Conservation (phyloP, 2,113 vertebrate species). For the Rissa tridactyla region DNA sequence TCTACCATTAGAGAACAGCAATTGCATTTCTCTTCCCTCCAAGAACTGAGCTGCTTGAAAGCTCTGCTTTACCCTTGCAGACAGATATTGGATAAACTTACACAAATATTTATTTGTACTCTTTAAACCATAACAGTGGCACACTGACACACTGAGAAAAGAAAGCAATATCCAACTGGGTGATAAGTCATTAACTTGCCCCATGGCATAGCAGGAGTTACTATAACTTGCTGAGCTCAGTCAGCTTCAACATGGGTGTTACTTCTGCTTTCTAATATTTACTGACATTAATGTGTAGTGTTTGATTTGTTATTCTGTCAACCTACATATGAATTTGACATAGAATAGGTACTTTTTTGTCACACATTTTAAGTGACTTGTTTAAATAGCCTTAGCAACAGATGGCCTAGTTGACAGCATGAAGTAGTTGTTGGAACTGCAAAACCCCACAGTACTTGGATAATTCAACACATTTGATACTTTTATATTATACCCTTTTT, state of each 20-base stretch:
- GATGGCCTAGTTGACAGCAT: slow-evolving; percentile 11
- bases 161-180: neutral
- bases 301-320: slow-evolving; percentile 40
- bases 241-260: neutral
- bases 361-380: neutral
- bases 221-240: neutral
- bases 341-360: slow-evolving; percentile 28
- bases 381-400: slow-evolving; percentile 35
- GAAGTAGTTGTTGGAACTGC: slow-evolving; percentile 31
- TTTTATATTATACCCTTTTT: neutral
- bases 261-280: slow-evolving; percentile 41
- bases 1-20: neutral
- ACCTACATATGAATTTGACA: slow-evolving; percentile 3
- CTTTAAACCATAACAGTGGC: neutral
- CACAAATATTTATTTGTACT: neutral
- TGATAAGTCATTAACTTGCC: neutral
- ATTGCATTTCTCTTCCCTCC: neutral
- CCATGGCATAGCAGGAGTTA: neutral
- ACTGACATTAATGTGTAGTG: slow-evolving; percentile 3
- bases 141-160: neutral
- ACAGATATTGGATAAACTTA: neutral
- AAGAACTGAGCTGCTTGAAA: neutral
- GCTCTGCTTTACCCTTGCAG: neutral
- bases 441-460: neutral
- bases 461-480: slow-evolving; percentile 6